phyloP scores from a whole-genome alignment of 2,113 vertebrate genomes.

The Tychaedon coryphoeus region DNA sequence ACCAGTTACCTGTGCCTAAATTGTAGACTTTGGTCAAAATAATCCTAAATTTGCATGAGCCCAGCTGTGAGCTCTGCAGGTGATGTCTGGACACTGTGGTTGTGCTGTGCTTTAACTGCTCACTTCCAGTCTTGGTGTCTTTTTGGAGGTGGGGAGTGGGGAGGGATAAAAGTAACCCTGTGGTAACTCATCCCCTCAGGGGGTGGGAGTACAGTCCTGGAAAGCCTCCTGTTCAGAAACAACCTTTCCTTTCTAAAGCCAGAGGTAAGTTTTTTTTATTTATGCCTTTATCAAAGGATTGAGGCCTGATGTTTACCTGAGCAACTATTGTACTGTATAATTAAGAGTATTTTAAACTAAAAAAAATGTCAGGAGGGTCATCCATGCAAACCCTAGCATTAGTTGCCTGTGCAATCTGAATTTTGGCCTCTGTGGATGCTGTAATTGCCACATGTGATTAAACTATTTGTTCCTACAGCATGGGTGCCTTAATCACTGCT shows the following conservation, averaged over 20 bases:
- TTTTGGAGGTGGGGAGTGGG: background rate
- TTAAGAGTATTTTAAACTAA: background rate
- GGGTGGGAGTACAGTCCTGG: background rate
- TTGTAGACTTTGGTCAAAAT: background rate
- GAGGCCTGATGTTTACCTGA: background rate
- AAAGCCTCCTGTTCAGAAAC: background rate
- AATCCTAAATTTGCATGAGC: background rate
- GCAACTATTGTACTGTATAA: background rate
- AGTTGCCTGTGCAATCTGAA: background rate
- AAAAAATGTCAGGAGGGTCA: background rate
- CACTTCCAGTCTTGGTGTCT: background rate
- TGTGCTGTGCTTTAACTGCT: background rate
- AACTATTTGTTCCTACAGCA: background rate
- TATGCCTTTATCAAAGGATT: background rate
- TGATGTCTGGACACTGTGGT: background rate
- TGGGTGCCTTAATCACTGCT: background rate
- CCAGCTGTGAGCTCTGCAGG: background rate
- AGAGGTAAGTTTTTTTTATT: background rate
- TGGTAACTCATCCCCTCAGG: background rate
- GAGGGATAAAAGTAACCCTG: background rate
- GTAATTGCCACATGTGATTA: background rate
- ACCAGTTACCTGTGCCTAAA: background rate
- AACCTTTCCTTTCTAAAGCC: background rate
- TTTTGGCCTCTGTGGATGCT: background rate
- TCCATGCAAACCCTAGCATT: background rate